These are phyloP conservation scores for Alcis repandata DNA, from an alignment of 2,888 invertebrate species.

Conservation along the genomic window DNA sequence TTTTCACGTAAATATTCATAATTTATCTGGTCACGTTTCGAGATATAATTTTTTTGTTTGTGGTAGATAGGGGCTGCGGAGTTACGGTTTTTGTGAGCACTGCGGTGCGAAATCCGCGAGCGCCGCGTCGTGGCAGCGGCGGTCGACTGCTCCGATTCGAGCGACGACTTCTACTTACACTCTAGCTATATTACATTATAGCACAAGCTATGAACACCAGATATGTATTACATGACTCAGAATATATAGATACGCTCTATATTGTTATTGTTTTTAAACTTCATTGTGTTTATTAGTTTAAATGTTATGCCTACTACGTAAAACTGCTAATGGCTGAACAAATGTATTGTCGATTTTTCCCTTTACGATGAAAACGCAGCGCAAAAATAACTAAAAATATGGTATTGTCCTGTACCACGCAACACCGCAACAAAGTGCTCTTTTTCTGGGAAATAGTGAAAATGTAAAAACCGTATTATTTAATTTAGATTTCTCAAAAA, in stretches of 20 bases:
- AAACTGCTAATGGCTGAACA: background rate
- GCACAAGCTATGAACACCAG: constrained; percentile 1
- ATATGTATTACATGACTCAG: constrained; percentile 15
- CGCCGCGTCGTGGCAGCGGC: constrained; percentile 1
- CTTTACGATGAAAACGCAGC: background rate
- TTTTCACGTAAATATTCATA: background rate
- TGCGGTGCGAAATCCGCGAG: background rate
- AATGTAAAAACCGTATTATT: too few relatives aligned
- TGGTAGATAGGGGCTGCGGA: background rate
- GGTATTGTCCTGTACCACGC: too few relatives aligned
- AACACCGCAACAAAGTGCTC: too few relatives aligned
- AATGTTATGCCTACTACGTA: background rate
- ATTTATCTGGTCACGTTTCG: constrained; percentile 1
- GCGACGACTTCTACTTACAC: constrained; percentile 4
- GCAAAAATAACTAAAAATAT: background rate
- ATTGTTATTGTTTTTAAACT: constrained; percentile 3
- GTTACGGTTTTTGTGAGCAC: background rate
- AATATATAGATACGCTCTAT: constrained; percentile 13
- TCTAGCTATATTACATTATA: background rate
- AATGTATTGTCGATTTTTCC: background rate
- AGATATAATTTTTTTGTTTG: background rate
- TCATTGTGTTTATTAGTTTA: background rate
- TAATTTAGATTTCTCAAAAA: too few relatives aligned
- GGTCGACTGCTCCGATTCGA: constrained; percentile 2
- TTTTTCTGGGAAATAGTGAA: too few relatives aligned